Evolutionary conservation across 2,797 vertebrate species (phyloP), one percentile per base, ranked within the genome.

Genomic region (Ispidina lecontei): DNA sequence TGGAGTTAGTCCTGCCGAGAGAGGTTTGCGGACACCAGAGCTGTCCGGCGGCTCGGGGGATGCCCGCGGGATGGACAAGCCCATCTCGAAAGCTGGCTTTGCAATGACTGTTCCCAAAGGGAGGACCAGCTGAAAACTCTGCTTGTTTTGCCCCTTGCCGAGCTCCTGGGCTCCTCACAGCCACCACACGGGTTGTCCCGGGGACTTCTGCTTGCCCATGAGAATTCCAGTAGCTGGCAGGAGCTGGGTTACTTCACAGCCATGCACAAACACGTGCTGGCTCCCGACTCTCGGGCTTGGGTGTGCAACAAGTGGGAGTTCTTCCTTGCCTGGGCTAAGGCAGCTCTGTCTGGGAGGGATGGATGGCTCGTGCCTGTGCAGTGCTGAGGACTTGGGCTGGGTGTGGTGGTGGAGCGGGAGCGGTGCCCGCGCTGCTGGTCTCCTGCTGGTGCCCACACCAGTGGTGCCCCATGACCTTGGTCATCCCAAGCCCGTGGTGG

Each of bases 241-340:
- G 67, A 43, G 47, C 75, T 28, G 55, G 39, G 11, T 44, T 46
- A 37, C 56, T 35, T 79, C 29, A 51, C 62, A 63, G 15, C 55
- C 25, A 2, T 2, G 0, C 9, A 33, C n/a, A 33, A 75, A 44
- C 85, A 59, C 6, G 1, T 82, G 83, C 49, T 68, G 56, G 44
- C 41, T 93, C 26, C 52, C 0, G 1, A 77, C 37, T 75, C 52
- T 35, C 6, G 0, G 68, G 47, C 58, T 87, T 3, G 37, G 23
- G 41, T 59, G 43, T 28, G 76, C 92, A 93, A 90, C 90, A 91
- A 73, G 76, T 92, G 79, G 70, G 79, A 91, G 63, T 43, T 72
- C 3, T 44, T 84, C 28, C 47, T 92, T 92, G 84, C 39, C 55
- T 33, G 44, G 31, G 2, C 51, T 84, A 9, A 37, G 37, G 4